Conservation (phyloP, 2,888 invertebrate species). For the Spatulosminthurus flaviceps region DNA sequence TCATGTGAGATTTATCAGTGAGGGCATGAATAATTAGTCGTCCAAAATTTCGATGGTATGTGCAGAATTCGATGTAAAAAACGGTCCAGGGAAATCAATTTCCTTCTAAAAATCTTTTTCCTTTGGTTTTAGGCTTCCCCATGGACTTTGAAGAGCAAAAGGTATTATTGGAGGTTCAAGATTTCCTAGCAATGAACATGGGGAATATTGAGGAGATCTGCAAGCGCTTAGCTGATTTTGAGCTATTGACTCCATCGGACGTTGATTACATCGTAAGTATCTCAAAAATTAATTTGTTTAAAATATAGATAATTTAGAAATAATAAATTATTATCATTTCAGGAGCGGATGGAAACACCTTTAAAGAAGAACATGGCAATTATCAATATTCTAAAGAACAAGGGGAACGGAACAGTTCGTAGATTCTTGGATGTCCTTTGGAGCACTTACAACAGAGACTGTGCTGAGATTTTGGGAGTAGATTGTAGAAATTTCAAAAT, state of each 20-base stretch:
- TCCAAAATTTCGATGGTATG: no score
- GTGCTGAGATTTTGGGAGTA: constrained; percentile 35
- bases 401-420: constrained; percentile 19
- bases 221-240: neutral
- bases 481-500: constrained; percentile 24
- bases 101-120: no score
- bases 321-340: neutral
- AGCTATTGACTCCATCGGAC: constrained; percentile 16
- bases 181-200: constrained; percentile 37
- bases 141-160: constrained; percentile 33
- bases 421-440: constrained; percentile 30
- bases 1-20: no score
- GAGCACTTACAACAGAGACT: constrained; percentile 30
- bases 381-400: constrained; percentile 29
- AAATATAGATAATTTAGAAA: no score
- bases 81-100: no score
- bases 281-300: neutral
- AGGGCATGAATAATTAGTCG: no score
- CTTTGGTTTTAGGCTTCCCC: constrained; percentile 22
- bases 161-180: constrained; percentile 33
- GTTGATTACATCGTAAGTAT: constrained; percentile 29
- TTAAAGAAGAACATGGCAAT: constrained; percentile 21
- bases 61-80: no score
- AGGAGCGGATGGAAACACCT: constrained; percentile 12
- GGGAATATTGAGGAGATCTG: neutral